Base-by-base conservation (phyloP, 1,140 invertebrate species). In the Drosophila navojoa region DNA sequence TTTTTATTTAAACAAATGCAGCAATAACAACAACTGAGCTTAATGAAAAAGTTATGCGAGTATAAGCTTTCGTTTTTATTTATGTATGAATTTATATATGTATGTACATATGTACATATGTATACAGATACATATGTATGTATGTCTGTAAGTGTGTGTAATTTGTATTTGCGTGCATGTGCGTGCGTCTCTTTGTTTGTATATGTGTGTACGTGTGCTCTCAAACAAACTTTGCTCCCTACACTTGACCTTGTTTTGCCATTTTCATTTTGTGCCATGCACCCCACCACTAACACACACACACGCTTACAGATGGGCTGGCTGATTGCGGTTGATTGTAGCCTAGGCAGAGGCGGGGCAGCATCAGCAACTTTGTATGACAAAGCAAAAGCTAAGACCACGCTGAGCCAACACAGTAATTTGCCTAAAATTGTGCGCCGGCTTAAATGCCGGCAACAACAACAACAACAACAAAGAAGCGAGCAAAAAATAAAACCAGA, bases 221-320 rank as follows among this genome's bases (percentile, higher is more conserved):
- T 86, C 71, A 71, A 87, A 86, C 82, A 86, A 82, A 86, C 84
- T 86, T 86, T 86, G 82, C 82, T 86, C 82, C 82, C 82, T 86
- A 86, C 82, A 86, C 82, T 86, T 86, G 82, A 86, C 82, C 82
- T 86, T 86, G 82, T 86, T 87, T 86, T 87, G 82, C 76, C 82
- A 86, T 87, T 86, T 82, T 84, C 80, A 79, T 84, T 84, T 84
- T 84, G 64, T 75, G 77, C 61, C 82, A 61, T 70, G 52, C 58
- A 74, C 59, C 29, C 45, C 53, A 55, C 35, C 15, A 66, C 45
- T 66, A 22, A 50, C 58, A 69, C 54, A 71, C 55, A 61, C 61
- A 59, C 42, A 45, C 15, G 57, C 57, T 47, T 59, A 40, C 50
- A 66, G 64, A 77, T 80, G 73, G 45, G 55, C 80, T 68, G 69